Conservation (phyloP, 2,113 vertebrate genomes). For the Tiliqua scincoides region DNA sequence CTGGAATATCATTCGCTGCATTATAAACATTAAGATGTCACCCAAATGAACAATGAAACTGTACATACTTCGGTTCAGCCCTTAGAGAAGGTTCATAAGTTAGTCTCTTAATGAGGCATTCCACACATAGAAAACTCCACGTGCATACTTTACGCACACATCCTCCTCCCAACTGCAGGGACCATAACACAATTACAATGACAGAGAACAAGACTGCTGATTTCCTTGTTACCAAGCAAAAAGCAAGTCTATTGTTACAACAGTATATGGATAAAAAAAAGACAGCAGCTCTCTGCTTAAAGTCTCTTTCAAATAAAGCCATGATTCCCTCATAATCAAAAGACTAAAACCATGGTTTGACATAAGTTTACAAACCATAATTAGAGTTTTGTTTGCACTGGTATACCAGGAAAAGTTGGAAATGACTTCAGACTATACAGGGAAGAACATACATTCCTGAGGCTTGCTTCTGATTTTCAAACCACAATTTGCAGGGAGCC, state of each 20-base stretch:
- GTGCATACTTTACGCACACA: background rate
- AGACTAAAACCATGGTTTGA: background rate
- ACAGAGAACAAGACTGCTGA: background rate
- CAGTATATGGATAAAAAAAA: background rate
- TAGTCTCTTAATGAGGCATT: background rate
- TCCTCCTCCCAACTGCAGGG: background rate
- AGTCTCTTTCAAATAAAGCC: background rate
- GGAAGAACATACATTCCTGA: background rate
- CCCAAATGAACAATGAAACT: too few species aligned
- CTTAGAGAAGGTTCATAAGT: background rate
- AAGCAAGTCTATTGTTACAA: background rate
- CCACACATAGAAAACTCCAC: background rate
- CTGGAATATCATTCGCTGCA: background rate
- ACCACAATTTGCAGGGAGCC: conserved; percentile 4
- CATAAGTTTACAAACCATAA: background rate
- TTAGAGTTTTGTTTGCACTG: background rate
- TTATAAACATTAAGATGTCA: too few species aligned
- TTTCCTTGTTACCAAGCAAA: background rate
- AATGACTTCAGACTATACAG: background rate
- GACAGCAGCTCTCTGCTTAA: background rate
- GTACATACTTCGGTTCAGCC: too few species aligned
- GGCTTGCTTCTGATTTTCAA: conserved; percentile 3
- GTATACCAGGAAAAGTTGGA: background rate
- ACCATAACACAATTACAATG: background rate
- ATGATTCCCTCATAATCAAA: background rate